Percentiles rank a stretch among this genome's conserved stretches.
Evolutionary conservation across 1,140 invertebrate genomes (phyloP).

Genomic region (Dinoponera quadriceps): DNA sequence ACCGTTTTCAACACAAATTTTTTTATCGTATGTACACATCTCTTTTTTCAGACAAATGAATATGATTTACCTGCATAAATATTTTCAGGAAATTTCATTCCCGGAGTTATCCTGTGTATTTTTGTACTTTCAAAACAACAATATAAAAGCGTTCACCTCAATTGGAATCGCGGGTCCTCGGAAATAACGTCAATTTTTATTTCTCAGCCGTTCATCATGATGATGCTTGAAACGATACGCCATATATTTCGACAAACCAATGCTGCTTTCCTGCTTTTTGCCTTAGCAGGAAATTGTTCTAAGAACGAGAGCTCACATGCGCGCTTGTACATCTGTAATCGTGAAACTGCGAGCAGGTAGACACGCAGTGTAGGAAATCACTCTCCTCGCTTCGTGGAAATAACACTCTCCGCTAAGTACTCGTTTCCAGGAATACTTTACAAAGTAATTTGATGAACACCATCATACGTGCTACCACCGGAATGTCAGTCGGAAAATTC

Average conservation of each 20-base stretch:
- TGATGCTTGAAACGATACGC: neutral
- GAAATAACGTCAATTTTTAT: neutral
- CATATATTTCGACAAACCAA: neutral
- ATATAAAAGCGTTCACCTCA: neutral
- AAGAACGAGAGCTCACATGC: neutral
- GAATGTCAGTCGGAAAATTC: neutral
- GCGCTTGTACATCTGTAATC: neutral
- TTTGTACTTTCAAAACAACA: neutral
- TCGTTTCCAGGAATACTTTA: neutral
- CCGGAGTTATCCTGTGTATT: neutral
- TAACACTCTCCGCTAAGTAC: neutral
- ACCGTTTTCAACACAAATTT: too few relatives aligned
- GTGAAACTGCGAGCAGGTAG: neutral
- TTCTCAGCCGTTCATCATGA: neutral
- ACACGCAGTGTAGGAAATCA: neutral
- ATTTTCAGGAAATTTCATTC: neutral
- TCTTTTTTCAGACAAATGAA: too few relatives aligned
- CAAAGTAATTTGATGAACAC: neutral
- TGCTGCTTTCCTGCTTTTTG: neutral
- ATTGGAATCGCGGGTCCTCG: conserved; percentile 1
- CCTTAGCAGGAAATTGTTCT: neutral
- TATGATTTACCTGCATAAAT: too few relatives aligned
- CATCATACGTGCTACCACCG: neutral
- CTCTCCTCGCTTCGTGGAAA: neutral
- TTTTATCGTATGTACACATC: too few relatives aligned